phyloP scores from a whole-genome alignment of 2,113 vertebrate species.

The Glaucomys volans region DNA sequence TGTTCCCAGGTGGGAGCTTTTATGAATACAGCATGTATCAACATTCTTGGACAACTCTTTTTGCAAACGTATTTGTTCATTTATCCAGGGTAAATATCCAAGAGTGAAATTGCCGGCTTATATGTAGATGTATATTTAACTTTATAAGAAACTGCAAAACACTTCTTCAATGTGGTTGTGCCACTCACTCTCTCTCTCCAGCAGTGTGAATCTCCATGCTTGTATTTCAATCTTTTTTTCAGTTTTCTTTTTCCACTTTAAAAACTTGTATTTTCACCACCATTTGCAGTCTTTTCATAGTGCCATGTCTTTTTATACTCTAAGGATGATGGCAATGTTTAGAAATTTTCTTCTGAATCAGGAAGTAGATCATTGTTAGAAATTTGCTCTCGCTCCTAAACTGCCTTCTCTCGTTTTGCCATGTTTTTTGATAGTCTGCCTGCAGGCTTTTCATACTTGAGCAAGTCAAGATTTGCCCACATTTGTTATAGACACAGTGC shows the following conservation, averaged over 20 bases:
- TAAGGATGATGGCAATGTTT: not conserved
- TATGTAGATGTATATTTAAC: not conserved
- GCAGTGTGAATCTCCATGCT: not conserved
- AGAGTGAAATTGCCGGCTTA: not conserved
- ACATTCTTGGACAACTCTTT: not conserved
- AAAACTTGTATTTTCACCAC: not conserved
- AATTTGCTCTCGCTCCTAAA: not conserved
- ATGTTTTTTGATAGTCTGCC: not conserved
- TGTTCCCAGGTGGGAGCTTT: not conserved
- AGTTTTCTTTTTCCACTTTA: constrained; percentile 20
- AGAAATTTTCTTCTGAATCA: constrained; percentile 35
- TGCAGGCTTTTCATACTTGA: not conserved
- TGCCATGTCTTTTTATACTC: not conserved
- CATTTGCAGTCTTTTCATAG: not conserved
- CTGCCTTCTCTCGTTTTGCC: not conserved
- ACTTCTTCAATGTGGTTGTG: not conserved
- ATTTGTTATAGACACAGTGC: not conserved
- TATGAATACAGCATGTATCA: not conserved
- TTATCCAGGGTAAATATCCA: not conserved
- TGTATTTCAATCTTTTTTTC: not conserved
- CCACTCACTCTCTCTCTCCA: not conserved
- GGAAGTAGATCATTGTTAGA: not conserved
- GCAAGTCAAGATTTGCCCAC: not conserved
- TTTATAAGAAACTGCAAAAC: not conserved
- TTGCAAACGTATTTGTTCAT: not conserved